Percentiles rank a stretch among this genome's conserved stretches.
These are phyloP conservation scores for Myiozetetes cayanensis DNA, from an alignment of 2,113 vertebrate species.

Conservation along the genomic window DNA sequence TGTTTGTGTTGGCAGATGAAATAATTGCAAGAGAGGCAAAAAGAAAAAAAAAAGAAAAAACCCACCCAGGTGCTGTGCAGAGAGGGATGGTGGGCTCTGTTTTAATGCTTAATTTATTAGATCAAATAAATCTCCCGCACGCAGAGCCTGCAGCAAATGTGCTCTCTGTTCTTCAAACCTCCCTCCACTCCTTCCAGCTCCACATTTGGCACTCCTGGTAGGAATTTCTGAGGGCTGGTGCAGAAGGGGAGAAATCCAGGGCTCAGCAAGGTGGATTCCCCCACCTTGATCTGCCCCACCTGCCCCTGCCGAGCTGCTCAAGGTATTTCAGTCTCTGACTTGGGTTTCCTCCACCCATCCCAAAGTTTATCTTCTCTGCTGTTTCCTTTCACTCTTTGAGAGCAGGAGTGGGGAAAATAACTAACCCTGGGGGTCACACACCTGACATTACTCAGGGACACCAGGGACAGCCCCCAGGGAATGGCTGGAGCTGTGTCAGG, in stretches of 20 bases:
- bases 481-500: not conserved
- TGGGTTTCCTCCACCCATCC: not conserved
- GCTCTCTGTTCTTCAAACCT: not conserved
- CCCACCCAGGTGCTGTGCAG: not conserved
- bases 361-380: not conserved
- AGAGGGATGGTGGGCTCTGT: not conserved
- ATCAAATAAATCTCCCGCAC: not conserved
- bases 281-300: not conserved
- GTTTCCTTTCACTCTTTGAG: not conserved
- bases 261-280: not conserved
- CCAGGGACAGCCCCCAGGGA: not conserved
- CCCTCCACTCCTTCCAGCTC: not conserved
- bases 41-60: not conserved
- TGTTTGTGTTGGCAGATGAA: constrained; percentile 40
- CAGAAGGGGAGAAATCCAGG: not conserved
- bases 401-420: not conserved
- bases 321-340: not conserved
- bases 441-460: not conserved
- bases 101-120: not conserved
- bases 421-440: too few relatives aligned
- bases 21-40: not conserved
- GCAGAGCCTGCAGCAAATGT: not conserved
- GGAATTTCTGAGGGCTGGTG: not conserved
- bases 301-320: not conserved
- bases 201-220: not conserved